Evolutionary conservation across 2,797 vertebrate species (phyloP).

Genomic region (Oreochromis mossambicus): DNA sequence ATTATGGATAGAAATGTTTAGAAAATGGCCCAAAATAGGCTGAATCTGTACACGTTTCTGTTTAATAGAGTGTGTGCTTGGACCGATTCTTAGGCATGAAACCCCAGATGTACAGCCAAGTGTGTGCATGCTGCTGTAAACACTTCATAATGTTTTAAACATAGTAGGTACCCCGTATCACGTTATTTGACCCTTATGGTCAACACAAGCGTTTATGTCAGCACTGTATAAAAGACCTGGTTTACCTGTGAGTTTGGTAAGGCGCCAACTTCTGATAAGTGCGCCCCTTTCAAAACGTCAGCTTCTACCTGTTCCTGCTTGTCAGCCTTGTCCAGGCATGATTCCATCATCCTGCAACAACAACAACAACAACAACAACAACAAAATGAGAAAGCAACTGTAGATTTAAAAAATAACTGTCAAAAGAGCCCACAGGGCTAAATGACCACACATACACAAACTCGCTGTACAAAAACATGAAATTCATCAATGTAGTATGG

Average conservation of each 20-base stretch:
- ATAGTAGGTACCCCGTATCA: neutral
- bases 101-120: neutral
- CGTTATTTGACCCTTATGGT: neutral
- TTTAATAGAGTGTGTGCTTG: neutral
- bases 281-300: constrained; percentile 74
- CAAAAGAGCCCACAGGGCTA: neutral
- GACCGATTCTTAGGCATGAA: fast-evolving
- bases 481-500: fast-evolving
- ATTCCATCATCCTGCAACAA: constrained; percentile 79
- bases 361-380: neutral
- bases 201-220: neutral
- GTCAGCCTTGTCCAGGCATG: constrained; percentile 39
- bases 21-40: neutral
- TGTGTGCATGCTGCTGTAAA: neutral
- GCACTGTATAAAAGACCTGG: neutral
- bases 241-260: constrained; percentile 48
- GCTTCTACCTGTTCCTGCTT: constrained; percentile 44
- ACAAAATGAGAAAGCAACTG: neutral
- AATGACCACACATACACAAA: neutral
- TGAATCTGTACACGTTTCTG: neutral
- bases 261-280: constrained; percentile 73
- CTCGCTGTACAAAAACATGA: neutral
- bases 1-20: neutral
- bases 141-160: neutral
- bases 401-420: neutral